Conservation (phyloP, 2,113 vertebrate species). For the Porphyrio hochstetteri region DNA sequence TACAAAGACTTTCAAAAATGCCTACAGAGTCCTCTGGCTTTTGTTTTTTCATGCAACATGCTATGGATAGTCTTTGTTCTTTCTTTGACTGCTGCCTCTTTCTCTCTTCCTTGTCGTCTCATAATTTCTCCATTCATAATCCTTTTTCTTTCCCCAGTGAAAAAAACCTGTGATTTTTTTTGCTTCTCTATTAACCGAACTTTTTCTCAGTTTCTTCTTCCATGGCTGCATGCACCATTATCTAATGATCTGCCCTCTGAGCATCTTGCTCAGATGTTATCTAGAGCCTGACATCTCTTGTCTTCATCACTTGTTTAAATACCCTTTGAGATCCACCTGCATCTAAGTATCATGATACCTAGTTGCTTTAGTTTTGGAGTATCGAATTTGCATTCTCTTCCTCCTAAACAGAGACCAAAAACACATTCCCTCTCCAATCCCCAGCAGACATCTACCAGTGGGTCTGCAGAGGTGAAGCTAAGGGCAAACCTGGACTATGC, state of each 20-base stretch:
- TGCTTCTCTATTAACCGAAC: not conserved
- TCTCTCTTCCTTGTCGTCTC: not conserved
- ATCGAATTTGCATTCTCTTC: rapidly evolving
- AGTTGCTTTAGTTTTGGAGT: not conserved
- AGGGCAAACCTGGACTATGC: not conserved
- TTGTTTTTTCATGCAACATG: not conserved
- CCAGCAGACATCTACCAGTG: not conserved
- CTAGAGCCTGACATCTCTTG: not conserved
- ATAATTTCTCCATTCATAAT: not conserved
- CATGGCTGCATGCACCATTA: not conserved
- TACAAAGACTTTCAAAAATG: not conserved
- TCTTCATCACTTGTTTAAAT: not conserved
- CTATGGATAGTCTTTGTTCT: not conserved
- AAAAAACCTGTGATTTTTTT: not conserved
- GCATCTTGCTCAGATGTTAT: not conserved
- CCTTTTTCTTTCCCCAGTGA: not conserved
- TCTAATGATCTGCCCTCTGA: not conserved
- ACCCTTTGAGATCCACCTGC: not conserved
- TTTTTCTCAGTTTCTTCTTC: not conserved
- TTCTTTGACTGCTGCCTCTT: not conserved
- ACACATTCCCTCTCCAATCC: not conserved
- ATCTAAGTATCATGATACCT: not conserved
- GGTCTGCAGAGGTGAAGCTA: not conserved
- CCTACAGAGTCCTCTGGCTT: not conserved
- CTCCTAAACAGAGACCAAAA: not conserved